These are phyloP conservation scores for Lacanobia wlatinum DNA, from an alignment of 2,888 invertebrate genomes.

Conservation along the genomic window DNA sequence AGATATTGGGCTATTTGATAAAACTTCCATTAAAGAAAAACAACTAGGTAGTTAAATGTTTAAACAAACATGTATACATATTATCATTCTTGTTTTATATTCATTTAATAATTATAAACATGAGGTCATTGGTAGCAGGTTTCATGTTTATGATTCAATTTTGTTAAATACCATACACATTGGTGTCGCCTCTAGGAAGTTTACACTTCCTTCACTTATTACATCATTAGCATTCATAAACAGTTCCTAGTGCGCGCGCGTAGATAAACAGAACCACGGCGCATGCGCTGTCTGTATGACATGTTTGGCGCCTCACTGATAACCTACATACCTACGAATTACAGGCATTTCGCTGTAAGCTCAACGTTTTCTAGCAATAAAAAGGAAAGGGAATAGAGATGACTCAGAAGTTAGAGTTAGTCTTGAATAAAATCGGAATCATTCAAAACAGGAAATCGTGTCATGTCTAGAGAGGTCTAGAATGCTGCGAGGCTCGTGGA, in stretches of 20 bases:
- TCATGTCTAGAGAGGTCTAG: conserved; percentile 32
- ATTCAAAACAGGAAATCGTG: conserved; percentile 21
- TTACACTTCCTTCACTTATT: conserved; percentile 54
- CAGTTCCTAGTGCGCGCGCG: conserved; percentile 55
- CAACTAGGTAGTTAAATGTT: conserved; percentile 9
- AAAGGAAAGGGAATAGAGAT: conserved; percentile 11
- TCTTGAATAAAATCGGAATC: not conserved
- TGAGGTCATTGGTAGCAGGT: conserved; percentile 53
- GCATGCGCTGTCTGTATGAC: conserved; percentile 21
- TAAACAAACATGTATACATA: conserved; percentile 33
- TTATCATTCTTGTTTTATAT: conserved; percentile 22
- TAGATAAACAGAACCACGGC: conserved; percentile 46
- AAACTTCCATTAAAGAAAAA: conserved; percentile 4
- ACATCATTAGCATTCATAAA: conserved; percentile 61
- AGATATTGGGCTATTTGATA: not conserved
- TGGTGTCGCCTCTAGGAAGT: conserved; percentile 47
- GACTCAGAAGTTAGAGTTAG: conserved; percentile 7
- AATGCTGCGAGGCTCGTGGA: conserved; percentile 22
- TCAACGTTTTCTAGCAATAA: conserved; percentile 10
- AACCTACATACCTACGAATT: conserved; percentile 3
- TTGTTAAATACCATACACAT: conserved; percentile 38
- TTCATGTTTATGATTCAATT: conserved; percentile 39
- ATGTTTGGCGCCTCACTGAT: conserved; percentile 28
- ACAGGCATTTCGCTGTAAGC: conserved; percentile 4
- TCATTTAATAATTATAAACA: conserved; percentile 19